Percentiles rank a stretch among this genome's conserved stretches.
These are phyloP conservation scores for Phthorimaea operculella DNA, from an alignment of 1,140 invertebrate genomes.

Conservation along the genomic window DNA sequence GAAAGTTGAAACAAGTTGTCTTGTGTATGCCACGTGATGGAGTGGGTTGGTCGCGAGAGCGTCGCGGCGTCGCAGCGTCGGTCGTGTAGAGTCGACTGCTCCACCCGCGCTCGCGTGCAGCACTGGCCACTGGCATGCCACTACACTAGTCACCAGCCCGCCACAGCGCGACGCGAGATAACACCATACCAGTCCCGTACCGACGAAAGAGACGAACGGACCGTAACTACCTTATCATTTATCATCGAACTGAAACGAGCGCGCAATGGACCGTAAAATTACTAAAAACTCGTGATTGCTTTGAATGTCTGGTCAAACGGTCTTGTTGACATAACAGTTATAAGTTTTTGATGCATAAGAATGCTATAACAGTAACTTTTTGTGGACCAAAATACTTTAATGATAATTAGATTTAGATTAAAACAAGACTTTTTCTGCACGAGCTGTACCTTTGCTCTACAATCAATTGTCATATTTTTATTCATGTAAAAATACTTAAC, in stretches of 20 bases:
- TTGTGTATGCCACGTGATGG: not conserved
- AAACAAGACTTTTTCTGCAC: too few species aligned
- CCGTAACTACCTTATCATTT: conserved; percentile 2
- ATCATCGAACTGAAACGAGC: not conserved
- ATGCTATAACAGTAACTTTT: too few species aligned
- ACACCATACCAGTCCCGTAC: not conserved
- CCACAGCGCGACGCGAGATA: not conserved
- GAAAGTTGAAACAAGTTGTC: not conserved
- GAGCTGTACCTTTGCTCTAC: too few species aligned
- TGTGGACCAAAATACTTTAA: too few species aligned
- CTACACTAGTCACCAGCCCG: not conserved
- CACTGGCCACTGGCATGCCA: not conserved
- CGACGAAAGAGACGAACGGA: not conserved
- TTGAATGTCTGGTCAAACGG: not conserved
- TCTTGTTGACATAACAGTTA: not conserved
- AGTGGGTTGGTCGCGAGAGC: not conserved
- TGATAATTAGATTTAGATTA: too few species aligned
- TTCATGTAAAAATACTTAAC: too few species aligned
- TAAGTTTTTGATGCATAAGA: not conserved
- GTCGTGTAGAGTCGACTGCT: not conserved
- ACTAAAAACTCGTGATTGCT: not conserved
- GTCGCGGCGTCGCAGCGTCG: not conserved
- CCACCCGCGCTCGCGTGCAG: not conserved
- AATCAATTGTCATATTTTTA: too few species aligned
- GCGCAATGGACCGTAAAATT: conserved; percentile 5